Conservation (phyloP, 2,797 vertebrate genomes). For the Molossus alvarezi region DNA sequence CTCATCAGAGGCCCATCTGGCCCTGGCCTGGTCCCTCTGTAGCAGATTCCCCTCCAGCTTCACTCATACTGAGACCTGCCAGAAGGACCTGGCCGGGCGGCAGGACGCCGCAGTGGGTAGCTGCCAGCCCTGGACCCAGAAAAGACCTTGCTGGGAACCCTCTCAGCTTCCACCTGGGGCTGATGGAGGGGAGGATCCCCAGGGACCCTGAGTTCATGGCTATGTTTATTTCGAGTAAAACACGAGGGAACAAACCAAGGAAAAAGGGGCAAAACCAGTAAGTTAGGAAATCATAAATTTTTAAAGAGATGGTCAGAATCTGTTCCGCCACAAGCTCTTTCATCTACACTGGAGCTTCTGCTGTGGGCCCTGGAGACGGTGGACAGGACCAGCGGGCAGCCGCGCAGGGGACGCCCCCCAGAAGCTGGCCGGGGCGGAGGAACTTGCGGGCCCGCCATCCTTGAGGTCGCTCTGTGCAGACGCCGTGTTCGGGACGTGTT, state of each 20-base stretch:
- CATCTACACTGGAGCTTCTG: not conserved
- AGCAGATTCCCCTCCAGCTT: not conserved
- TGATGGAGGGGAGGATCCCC: slow-evolving; percentile 67
- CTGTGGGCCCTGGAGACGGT: not conserved
- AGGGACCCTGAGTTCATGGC: slow-evolving; percentile 55
- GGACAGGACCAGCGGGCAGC: not conserved
- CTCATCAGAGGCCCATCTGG: not conserved
- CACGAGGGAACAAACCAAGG: slow-evolving; percentile 59
- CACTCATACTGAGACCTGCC: not conserved
- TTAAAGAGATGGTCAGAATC: slow-evolving; percentile 28
- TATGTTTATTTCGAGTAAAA: slow-evolving; percentile 75
- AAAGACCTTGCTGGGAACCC: not conserved
- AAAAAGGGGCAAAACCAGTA: not conserved
- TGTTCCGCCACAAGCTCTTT: not conserved
- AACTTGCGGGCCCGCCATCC: slow-evolving; percentile 47
- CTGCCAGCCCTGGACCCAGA: not conserved
- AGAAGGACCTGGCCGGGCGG: not conserved
- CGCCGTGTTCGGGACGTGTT: slow-evolving; percentile 61
- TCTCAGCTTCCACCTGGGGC: not conserved
- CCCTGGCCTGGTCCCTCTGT: not conserved
- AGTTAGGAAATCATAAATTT: not conserved
- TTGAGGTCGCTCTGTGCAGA: slow-evolving; percentile 63
- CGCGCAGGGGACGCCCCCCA: fast-evolving
- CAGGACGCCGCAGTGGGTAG: not conserved
- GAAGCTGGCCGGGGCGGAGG: not conserved